Percentiles rank a stretch among this genome's conserved stretches.
phyloP scores from a whole-genome alignment of 1,140 invertebrate genomes.

The Zaprionus ornatus region DNA sequence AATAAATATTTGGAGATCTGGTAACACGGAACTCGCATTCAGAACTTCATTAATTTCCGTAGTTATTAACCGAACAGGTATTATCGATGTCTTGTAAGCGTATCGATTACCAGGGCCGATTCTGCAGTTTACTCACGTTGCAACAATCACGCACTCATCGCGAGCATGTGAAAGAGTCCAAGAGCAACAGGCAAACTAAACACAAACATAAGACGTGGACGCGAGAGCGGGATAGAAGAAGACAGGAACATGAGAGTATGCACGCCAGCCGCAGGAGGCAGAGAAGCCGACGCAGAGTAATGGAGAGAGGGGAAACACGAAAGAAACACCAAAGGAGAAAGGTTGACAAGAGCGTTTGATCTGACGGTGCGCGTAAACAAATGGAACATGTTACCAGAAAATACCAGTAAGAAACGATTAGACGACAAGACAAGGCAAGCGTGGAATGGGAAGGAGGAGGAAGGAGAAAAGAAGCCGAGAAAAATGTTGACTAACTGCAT shows the following conservation, averaged over 20 bases:
- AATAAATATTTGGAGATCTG: too few species aligned
- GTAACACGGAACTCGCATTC: too few species aligned
- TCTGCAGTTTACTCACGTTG: neutral
- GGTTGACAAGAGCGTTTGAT: slow-evolving; percentile 16
- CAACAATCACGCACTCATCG: slow-evolving; percentile 18
- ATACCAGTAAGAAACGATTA: slow-evolving; percentile 33
- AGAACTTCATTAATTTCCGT: too few species aligned
- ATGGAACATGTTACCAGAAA: slow-evolving; percentile 37
- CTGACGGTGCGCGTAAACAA: slow-evolving; percentile 13
- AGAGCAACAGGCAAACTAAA: slow-evolving; percentile 39
- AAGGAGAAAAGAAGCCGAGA: neutral
- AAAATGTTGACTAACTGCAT: slow-evolving; percentile 50
- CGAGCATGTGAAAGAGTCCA: slow-evolving; percentile 4
- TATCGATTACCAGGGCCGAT: neutral
- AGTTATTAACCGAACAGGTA: too few species aligned
- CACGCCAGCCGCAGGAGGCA: slow-evolving; percentile 8
- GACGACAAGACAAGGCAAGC: slow-evolving; percentile 17
- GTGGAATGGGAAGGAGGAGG: neutral
- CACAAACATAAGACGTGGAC: slow-evolving; percentile 4
- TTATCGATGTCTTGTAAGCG: too few species aligned
- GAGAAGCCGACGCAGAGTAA: neutral
- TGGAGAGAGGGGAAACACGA: slow-evolving; percentile 1
- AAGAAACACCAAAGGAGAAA: slow-evolving; percentile 30
- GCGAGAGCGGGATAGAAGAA: neutral
- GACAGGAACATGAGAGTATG: slow-evolving; percentile 26